Percentiles rank a stretch among this genome's conserved stretches.
Evolutionary conservation across 2,797 vertebrate genomes (phyloP).

Genomic region (Pyrrhura leucotis): DNA sequence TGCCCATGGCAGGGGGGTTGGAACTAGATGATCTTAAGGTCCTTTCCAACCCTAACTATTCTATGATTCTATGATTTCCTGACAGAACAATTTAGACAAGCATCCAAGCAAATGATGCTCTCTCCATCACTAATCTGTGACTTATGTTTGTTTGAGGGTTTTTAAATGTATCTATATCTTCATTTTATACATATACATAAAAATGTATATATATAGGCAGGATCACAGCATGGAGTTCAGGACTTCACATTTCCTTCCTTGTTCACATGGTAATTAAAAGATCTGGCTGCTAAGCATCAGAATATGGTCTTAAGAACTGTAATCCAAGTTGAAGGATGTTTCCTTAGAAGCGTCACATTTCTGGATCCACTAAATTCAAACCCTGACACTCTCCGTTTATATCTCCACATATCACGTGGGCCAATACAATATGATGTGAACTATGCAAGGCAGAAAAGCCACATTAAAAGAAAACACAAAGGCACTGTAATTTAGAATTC

Average conservation of each 20-base stretch:
- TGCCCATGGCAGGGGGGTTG: no score
- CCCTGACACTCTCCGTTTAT: not conserved
- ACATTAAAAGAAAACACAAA: constrained; percentile 28
- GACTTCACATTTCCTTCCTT: not conserved
- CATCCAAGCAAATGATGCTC: not conserved
- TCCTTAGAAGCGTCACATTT: not conserved
- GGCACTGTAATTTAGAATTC: constrained; percentile 16
- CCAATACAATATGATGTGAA: not conserved
- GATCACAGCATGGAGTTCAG: not conserved
- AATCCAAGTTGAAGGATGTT: not conserved
- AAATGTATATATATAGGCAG: not conserved
- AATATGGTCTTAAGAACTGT: not conserved
- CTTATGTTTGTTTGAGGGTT: not conserved
- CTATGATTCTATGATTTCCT: not conserved
- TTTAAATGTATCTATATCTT: not conserved
- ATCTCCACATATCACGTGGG: not conserved
- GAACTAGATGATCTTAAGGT: no score
- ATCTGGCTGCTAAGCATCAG: not conserved
- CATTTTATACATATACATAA: not conserved
- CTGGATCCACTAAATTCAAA: not conserved
- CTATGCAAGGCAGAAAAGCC: not conserved
- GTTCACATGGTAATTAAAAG: not conserved
- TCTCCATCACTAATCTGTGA: not conserved
- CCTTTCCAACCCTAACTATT: no score
- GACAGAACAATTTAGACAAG: not conserved